Percentiles rank a stretch among this genome's conserved stretches.
Evolutionary conservation across 2,888 invertebrate species (phyloP).

Genomic region (Clepsis dumicolana): DNA sequence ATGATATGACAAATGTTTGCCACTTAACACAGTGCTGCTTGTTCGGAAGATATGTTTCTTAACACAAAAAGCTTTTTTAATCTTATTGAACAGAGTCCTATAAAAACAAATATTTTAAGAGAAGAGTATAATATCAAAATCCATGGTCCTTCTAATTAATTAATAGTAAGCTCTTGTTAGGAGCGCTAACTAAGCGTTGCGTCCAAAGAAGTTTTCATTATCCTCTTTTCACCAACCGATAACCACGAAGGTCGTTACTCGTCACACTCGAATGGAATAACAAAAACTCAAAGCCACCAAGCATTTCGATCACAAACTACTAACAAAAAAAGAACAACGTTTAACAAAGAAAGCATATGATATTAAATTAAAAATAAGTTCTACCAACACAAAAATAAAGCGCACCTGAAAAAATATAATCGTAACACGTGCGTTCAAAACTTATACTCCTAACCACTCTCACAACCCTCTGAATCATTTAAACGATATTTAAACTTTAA

Average conservation of each 20-base stretch:
- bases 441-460: conserved; percentile 68
- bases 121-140: too few relatives aligned
- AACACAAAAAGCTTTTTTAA: too few relatives aligned
- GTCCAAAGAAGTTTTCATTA: too few relatives aligned
- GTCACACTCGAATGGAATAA: not conserved
- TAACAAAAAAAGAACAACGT: not conserved
- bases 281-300: not conserved
- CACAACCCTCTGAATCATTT: conserved; percentile 72
- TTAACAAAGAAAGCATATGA: not conserved
- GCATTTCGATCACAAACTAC: not conserved
- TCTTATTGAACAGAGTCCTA: too few relatives aligned
- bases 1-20: too few relatives aligned
- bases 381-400: conserved; percentile 45
- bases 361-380: not conserved
- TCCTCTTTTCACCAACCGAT: not conserved
- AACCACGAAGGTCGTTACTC: not conserved
- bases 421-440: conserved; percentile 62
- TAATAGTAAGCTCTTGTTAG: too few relatives aligned
- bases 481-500: conserved; percentile 59
- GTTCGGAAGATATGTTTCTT: too few relatives aligned
- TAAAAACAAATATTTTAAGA: too few relatives aligned
- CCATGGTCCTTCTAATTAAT: too few relatives aligned
- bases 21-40: too few relatives aligned
- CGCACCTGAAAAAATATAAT: conserved; percentile 64
- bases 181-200: too few relatives aligned